Evolutionary conservation across 2,113 vertebrate genomes (phyloP), one percentile per base, ranked within the genome.

Genomic region (Ceyx margarethae): DNA sequence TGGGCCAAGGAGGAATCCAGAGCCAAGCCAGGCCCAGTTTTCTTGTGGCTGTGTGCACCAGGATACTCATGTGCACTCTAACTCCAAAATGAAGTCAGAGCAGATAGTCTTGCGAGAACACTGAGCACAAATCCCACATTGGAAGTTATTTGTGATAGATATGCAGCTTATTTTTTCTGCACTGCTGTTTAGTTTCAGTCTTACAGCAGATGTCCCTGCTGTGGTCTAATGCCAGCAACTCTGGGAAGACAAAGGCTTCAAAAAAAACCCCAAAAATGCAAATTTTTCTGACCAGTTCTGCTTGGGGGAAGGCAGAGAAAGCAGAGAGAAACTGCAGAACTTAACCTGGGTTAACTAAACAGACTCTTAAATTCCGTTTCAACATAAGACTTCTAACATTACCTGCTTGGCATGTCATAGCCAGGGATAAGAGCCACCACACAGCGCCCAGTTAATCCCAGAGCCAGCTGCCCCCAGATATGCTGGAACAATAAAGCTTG

Each of bases 311-410:
- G 25, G 72, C 43, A 84, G 58, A 84, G 81, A 72, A 85, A 89
- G 82, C 11, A 1, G 62, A 81, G 42, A 93, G 77, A 73, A 93
- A 94, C 43, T 60, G 82, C 83, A 96, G 93, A 93, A 86, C 50
- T 91, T 89, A 79, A 94, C 89, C 94, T 68, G 57, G 87, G 94
- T 91, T 92, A 96, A 94, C 89, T 62, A 95, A 95, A 95, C 87
- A 94, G 73, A 50, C 66, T 75, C 77, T 50, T 66, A 85, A 71
- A 92, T 25, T 90, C 88, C 76, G 14, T 74, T 85, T 92, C 87
- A 89, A 33, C 86, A 73, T 25, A 57, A 94, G 60, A 57, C 95
- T 93, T 95, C 93, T 95, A 95, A 80, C 75, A 20, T 96, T 92
- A 95, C 89, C 72, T 92, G 78, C 71, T 29, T 76, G 92, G 46